Percentiles rank a stretch among this genome's conserved stretches.
phyloP scores from a whole-genome alignment of 2,113 vertebrate species.

The Typhlomys cinereus region DNA sequence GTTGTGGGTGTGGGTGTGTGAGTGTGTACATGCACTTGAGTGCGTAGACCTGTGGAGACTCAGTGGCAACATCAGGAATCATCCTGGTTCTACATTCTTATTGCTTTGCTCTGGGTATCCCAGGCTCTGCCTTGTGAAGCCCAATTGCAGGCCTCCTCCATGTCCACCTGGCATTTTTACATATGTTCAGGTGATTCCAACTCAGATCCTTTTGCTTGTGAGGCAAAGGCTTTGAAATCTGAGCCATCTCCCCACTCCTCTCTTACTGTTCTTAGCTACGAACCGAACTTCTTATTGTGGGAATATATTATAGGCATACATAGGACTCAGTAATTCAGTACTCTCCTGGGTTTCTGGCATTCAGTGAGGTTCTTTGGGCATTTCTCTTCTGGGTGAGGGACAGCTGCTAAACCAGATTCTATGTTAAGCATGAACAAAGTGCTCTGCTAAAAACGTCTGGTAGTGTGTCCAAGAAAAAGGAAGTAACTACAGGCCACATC shows the following conservation, averaged over 20 bases:
- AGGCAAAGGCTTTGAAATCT: not conserved
- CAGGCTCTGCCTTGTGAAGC: too few species aligned
- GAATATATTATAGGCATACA: not conserved
- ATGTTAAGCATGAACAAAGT: not conserved
- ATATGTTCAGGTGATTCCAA: not conserved
- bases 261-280: not conserved
- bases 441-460: not conserved
- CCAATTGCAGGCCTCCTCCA: too few species aligned
- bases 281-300: not conserved
- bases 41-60: too few species aligned
- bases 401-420: not conserved
- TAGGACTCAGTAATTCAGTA: not conserved
- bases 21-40: too few species aligned
- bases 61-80: too few species aligned
- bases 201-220: not conserved
- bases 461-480: not conserved
- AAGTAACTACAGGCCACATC: not conserved
- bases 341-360: not conserved
- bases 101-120: too few species aligned
- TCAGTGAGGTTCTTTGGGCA: not conserved
- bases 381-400: not conserved
- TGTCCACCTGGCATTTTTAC: too few species aligned
- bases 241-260: too few species aligned
- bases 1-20: not conserved
- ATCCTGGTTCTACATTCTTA: too few species aligned